A percentile compares a stretch with the other conserved stretches of the same genome.
Conservation (phyloP, 2,113 vertebrate species). For the Pachyramphus minor region DNA sequence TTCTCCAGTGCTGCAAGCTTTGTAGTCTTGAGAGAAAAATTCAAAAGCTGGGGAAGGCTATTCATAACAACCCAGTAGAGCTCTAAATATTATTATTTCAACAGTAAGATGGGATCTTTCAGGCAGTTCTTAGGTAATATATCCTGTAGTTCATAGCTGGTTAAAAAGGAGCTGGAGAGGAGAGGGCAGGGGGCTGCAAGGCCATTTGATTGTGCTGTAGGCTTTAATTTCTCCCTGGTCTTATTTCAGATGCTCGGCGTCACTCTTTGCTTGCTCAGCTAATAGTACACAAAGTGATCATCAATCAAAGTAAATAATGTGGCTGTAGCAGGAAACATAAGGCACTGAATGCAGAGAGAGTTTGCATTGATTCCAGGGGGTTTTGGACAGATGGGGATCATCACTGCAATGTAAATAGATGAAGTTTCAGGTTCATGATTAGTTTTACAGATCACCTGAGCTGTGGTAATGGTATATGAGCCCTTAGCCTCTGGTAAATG, state of each 20-base stretch:
- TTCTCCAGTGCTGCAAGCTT: neutral
- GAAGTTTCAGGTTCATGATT: neutral
- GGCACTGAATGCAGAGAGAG: neutral
- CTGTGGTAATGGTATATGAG: neutral
- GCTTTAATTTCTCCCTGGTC: neutral
- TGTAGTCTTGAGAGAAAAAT: neutral
- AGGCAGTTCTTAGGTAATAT: neutral
- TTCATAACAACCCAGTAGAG: neutral
- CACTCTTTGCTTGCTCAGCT: conserved; percentile 23
- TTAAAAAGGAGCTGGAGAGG: neutral
- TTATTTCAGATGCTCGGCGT: neutral
- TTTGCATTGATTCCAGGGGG: neutral
- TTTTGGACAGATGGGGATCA: neutral
- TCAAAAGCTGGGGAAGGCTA: neutral
- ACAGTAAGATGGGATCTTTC: neutral
- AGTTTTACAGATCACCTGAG: neutral
- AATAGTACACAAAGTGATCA: neutral
- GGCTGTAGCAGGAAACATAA: neutral
- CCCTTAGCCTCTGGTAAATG: neutral
- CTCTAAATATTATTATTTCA: neutral
- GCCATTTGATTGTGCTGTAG: neutral
- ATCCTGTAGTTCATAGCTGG: neutral
- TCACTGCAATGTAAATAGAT: neutral
- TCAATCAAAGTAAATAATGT: conserved; percentile 31
- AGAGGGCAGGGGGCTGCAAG: neutral